Evolutionary conservation across 2,113 vertebrate species (phyloP).

Genomic region (Tamias sibiricus): DNA sequence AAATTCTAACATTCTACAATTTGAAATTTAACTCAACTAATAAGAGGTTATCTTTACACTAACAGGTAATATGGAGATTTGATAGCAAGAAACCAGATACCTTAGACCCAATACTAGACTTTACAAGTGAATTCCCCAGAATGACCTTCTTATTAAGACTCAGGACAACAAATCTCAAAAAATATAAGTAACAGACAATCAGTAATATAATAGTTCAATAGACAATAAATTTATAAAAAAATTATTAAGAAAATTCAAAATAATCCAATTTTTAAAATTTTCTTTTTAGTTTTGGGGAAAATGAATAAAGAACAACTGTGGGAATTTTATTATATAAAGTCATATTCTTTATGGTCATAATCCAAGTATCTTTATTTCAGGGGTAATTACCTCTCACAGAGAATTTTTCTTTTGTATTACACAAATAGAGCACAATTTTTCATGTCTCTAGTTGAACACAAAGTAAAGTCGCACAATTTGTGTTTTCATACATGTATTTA

Average conservation of each 20-base stretch:
- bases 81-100: conserved; percentile 87
- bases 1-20: too few relatives aligned
- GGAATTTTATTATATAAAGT: background rate
- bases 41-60: conserved; percentile 2
- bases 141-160: conserved; percentile 90
- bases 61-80: conserved; percentile 91
- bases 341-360: background rate
- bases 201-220: background rate
- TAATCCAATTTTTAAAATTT: background rate
- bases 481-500: too few relatives aligned
- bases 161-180: background rate
- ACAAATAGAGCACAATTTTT: too few relatives aligned
- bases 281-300: background rate
- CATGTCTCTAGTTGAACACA: too few relatives aligned
- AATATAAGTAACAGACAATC: background rate
- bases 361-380: background rate
- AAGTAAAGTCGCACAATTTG: too few relatives aligned
- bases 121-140: conserved; percentile 93
- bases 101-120: conserved; percentile 88
- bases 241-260: background rate
- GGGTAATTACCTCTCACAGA: background rate
- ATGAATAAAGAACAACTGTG: fast-evolving
- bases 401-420: too few relatives aligned
- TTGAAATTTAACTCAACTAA: too few relatives aligned
- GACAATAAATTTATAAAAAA: background rate